Evolutionary conservation across 2,797 vertebrate genomes (phyloP), one percentile per base, ranked within the genome.

Genomic region (Heteromormyrus szaboi): DNA sequence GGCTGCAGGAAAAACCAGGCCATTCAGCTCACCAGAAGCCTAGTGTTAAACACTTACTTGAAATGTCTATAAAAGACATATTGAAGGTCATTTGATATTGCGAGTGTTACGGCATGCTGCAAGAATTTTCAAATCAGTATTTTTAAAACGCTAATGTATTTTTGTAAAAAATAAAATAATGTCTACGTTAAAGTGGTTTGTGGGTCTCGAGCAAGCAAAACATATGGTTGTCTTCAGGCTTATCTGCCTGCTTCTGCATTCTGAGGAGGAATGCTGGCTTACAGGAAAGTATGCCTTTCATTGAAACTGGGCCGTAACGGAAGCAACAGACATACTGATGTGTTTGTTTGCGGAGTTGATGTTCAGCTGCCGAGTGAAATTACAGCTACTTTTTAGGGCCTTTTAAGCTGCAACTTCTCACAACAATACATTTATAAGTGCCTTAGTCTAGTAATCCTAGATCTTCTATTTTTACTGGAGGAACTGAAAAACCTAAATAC

Each of bases 41-140:
- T 86, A 54, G 85, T 86, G 17, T 72, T 85, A 7, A 85, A 85
- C 8, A 41, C 85, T 85, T 89, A 89, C 88, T 84, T 85, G 62
- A 86, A 86, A 51, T 89, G 48, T 72, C 86, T 89, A 46, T 48
- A 50, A 87, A 33, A 33, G 56, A 89, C 65, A 86, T 62, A 68
- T 48, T 86, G 59, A 86, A 8, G 50, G 62, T 65, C 9, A 76
- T 89, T 89, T 86, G 17, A 44, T 86, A 46, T 44, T 53, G 62
- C 72, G 4, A 54, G 65, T 86, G 85, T 89, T 37, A 9, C 17
- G 19, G 72, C 89, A 89, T 89, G 86, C 41, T 46, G 41, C 51
- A 87, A 87, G 76, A 33, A 83, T 62, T 22, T 83, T 65, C 50
- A 53, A n/a, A 72, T 50, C 14, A 53, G 37, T 89, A 89, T 81